Conservation (phyloP, 2,888 invertebrate genomes). For the Sussaba pulchella region DNA sequence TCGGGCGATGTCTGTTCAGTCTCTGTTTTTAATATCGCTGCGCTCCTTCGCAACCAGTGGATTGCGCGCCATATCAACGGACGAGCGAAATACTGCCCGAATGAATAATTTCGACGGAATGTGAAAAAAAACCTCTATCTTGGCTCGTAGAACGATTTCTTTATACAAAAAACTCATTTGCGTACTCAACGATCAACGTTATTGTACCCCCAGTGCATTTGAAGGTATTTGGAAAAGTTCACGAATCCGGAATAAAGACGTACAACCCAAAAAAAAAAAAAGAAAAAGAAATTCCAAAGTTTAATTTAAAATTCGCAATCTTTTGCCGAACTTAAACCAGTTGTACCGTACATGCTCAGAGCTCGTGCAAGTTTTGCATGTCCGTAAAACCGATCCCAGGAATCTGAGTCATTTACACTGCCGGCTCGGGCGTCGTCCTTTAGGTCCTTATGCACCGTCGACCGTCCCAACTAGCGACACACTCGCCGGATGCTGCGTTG, state of each 20-base stretch:
- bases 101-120: neutral
- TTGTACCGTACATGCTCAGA: conserved; percentile 9
- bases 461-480: conserved; percentile 17
- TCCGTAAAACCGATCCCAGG: conserved; percentile 45
- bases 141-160: neutral
- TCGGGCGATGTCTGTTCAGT: conserved; percentile 1
- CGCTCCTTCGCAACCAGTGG: neutral
- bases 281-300: conserved; percentile 33
- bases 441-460: neutral
- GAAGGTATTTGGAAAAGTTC: neutral
- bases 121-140: too few relatives aligned
- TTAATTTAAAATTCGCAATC: conserved; percentile 63
- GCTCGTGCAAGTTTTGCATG: conserved; percentile 21
- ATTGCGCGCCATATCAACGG: neutral
- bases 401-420: conserved; percentile 49
- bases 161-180: neutral
- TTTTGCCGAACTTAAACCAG: conserved; percentile 39
- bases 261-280: conserved; percentile 11
- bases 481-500: too few relatives aligned
- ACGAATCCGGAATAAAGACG: too few relatives aligned
- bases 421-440: conserved; percentile 28
- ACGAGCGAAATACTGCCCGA: neutral
- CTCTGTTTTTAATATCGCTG: conserved; percentile 6
- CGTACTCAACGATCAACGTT: neutral
- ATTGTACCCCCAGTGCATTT: neutral